These are phyloP conservation scores for Dromaius novaehollandiae DNA, from an alignment of 2,113 vertebrate genomes.

Conservation along the genomic window DNA sequence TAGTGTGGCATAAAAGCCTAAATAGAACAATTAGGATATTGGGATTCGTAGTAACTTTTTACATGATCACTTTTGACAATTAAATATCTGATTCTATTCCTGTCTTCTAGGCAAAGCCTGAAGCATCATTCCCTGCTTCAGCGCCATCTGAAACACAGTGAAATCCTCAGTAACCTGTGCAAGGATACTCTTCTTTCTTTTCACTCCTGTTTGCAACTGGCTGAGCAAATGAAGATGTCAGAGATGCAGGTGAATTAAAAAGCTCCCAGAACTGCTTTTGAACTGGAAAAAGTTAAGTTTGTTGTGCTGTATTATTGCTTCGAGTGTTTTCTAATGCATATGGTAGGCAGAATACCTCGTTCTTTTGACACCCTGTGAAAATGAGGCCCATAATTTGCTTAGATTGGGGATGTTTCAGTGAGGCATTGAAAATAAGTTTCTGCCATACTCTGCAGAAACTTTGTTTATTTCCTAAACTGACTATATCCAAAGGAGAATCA, in stretches of 20 bases:
- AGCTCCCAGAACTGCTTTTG: neutral
- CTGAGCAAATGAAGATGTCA: constrained; percentile 81
- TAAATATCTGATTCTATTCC: neutral
- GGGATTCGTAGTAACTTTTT: neutral
- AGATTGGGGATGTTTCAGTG: neutral
- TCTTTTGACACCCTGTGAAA: neutral
- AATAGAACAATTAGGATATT: neutral
- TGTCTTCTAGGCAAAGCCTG: constrained; percentile 85
- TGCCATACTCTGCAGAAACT: neutral
- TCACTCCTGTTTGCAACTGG: constrained; percentile 84
- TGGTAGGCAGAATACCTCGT: neutral
- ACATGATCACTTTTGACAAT: neutral
- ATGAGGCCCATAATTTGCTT: neutral
- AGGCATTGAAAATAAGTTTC: neutral
- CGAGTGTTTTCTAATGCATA: neutral
- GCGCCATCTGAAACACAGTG: constrained; percentile 85
- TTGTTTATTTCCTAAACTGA: neutral
- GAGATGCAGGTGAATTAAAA: constrained; percentile 68
- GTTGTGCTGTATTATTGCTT: neutral
- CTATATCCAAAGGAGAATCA: neutral
- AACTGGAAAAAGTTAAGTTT: neutral
- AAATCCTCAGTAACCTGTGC: constrained; percentile 84
- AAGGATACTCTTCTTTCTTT: constrained; percentile 86
- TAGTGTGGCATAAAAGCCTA: neutral
- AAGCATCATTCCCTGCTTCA: constrained; percentile 88